Base-by-base conservation (phyloP, 2,113 vertebrate genomes). In the Microtus montanus region DNA sequence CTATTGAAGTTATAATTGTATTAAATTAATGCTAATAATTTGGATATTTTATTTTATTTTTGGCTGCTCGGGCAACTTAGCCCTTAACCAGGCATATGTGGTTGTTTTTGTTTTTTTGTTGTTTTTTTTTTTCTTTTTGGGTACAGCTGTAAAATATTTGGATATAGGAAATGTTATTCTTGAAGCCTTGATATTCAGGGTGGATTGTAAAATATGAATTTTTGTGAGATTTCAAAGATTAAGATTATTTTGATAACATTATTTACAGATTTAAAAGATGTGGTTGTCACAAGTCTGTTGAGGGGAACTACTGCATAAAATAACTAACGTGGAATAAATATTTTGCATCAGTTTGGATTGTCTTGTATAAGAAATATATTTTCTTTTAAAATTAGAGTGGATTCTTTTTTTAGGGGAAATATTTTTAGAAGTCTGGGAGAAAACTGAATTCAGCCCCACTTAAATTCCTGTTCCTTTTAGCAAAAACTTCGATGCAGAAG, bases 171-270 rank as follows among this genome's bases (percentile, higher is more conserved):
- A 98, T 98, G 98, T 99, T 99, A 98, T 98, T 99, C 98, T 99
- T 99, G 98, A 98, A 99, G 98, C 99, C 99, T 99, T 99, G 99
- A 99, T 99, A 99, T 99, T 99, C 99, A 99, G 99, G 99, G 99
- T 99, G 99, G 98, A 99, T 99, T 99, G 99, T 99, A 99, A 99
- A 99, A 99, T 99, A 99, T 98, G 98, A 99, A 99, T 98, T 99
- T 99, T 99, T 99, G 99, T 99, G 99, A 99, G 98, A 99, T 99
- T 99, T 99, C 99, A 99, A 98, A 99, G 98, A 99, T 98, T 98
- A 99, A 99, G 99, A 99, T 99, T 99, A 99, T 99, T 99, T 99
- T 99, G 99, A 99, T 99, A 99, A 99, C 98, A 98, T 99, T 99
- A 99, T 99, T 99, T 99, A 99, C 99, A 99, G 98, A 99, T 99